Evolutionary conservation across 2,113 vertebrate species (phyloP).

Genomic region (Coryphaenoides rupestris): DNA sequence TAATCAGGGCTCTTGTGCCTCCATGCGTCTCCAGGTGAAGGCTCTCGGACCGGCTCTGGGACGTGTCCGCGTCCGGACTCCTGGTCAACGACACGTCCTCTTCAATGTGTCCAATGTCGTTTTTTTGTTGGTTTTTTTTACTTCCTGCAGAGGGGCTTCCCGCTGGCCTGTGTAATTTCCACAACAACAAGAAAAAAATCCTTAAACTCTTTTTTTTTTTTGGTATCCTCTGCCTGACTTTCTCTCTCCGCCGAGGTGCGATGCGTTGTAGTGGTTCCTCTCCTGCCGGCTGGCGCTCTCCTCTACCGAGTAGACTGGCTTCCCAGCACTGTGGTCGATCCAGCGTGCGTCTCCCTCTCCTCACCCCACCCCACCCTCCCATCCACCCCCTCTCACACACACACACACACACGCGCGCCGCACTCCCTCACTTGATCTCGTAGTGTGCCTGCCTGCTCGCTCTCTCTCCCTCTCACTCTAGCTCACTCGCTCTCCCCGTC

Average conservation of each 20-base stretch:
- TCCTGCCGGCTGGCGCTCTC: constrained; percentile 27
- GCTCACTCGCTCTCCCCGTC: constrained; percentile 47
- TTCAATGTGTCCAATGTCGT: neutral
- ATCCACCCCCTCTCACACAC: too few species aligned
- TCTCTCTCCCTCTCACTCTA: constrained; percentile 11
- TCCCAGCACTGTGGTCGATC: constrained; percentile 16
- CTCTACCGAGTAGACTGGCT: constrained; percentile 9
- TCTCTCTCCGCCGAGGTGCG: constrained; percentile 21
- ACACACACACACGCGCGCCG: too few species aligned
- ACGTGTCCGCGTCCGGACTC: constrained; percentile 3
- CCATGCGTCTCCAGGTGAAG: constrained; percentile 24
- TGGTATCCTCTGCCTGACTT: constrained; percentile 19
- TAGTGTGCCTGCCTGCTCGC: constrained; percentile 4
- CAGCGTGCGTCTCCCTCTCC: constrained; percentile 13
- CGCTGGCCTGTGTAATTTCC: too few species aligned
- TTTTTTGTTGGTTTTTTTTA: too few species aligned
- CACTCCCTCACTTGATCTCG: too few species aligned
- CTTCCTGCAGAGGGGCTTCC: too few species aligned
- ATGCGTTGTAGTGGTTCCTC: constrained; percentile 41
- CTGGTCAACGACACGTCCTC: constrained; percentile 68
- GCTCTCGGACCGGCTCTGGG: constrained; percentile 30
- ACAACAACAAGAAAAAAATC: too few species aligned
- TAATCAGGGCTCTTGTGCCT: constrained; percentile 22
- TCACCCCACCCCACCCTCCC: too few species aligned
- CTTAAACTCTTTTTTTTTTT: too few species aligned